phyloP scores from a whole-genome alignment of 2,888 invertebrate genomes.

The Pristionchus exspectatus region DNA sequence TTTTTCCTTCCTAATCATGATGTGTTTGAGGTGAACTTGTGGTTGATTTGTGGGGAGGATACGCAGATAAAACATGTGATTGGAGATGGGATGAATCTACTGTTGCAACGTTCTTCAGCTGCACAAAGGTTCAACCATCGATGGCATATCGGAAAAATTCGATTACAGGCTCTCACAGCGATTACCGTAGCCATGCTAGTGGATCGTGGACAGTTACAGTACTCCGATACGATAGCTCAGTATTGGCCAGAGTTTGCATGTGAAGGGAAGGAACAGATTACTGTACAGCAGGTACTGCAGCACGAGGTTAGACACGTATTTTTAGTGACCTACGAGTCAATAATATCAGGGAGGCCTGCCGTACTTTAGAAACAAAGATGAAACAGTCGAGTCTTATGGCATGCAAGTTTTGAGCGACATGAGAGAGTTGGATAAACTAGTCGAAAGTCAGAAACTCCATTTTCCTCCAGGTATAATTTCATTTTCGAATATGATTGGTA shows the following conservation, averaged over 20 bases:
- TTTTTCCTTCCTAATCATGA: background rate
- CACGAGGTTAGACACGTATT: background rate
- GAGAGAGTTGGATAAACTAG: background rate
- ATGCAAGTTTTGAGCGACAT: background rate
- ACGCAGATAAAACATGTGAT: conserved; percentile 75
- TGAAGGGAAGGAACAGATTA: conserved; percentile 79
- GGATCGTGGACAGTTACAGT: conserved; percentile 78
- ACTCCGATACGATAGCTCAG: conserved; percentile 76
- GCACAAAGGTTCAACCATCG: background rate
- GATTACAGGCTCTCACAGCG: conserved; percentile 41
- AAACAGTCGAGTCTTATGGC: background rate
- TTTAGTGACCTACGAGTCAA: background rate
- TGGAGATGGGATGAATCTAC: conserved; percentile 55
- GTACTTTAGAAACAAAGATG: background rate
- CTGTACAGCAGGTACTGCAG: conserved; percentile 66
- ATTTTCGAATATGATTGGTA: background rate
- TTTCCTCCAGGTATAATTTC: background rate
- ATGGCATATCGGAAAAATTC: background rate
- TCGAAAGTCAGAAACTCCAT: background rate
- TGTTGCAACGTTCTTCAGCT: conserved; percentile 38
- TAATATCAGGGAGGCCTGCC: background rate
- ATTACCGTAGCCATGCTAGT: conserved; percentile 71
- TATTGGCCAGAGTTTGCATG: conserved; percentile 80
- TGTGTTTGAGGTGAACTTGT: conserved; percentile 37
- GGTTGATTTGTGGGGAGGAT: conserved; percentile 79